A percentile compares a stretch with the other conserved stretches of the same genome.
Conservation (phyloP, 92 coral and sea anemone genomes). For the Siderastrea radians region DNA sequence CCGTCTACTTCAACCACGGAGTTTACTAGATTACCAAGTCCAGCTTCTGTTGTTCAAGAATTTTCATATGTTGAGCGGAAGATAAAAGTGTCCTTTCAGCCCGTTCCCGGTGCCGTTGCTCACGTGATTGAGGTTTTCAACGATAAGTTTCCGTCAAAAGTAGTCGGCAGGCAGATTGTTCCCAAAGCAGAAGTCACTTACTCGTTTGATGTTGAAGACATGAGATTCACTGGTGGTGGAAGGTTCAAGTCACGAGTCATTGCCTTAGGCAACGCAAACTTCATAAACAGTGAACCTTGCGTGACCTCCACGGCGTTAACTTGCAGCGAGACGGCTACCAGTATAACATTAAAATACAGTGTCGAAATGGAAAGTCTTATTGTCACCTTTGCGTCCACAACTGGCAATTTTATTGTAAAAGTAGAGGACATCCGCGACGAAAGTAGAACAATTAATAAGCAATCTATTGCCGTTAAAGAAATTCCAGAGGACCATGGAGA, state of each 20-base stretch:
- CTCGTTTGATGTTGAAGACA: conserved; percentile 3
- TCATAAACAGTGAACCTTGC: conserved; percentile 16
- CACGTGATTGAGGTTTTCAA: conserved; percentile 13
- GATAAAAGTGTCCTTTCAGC: conserved; percentile 2
- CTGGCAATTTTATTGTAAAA: not conserved
- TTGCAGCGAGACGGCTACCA: not conserved
- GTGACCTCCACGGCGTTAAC: not conserved
- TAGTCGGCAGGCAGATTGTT: not conserved
- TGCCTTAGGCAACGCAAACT: not conserved
- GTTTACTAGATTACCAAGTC: conserved; percentile 4
- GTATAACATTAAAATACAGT: conserved; percentile 2
- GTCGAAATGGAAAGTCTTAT: not conserved
- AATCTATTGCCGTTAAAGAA: not conserved
- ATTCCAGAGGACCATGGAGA: not conserved
- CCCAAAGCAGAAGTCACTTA: not conserved
- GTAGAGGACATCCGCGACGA: conserved; percentile 2
- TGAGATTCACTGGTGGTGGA: not conserved
- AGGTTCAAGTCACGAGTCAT: not conserved
- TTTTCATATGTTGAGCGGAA: not conserved
- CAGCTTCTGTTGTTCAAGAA: conserved; percentile 21
- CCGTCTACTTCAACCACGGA: not conserved
- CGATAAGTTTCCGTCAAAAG: not conserved
- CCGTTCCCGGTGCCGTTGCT: not conserved
- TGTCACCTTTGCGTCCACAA: not conserved
- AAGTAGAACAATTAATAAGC: not conserved